Percentiles rank a stretch among this genome's conserved stretches.
These are phyloP conservation scores for Caradrina clavipalpis DNA, from an alignment of 2,888 invertebrate species.

Conservation along the genomic window DNA sequence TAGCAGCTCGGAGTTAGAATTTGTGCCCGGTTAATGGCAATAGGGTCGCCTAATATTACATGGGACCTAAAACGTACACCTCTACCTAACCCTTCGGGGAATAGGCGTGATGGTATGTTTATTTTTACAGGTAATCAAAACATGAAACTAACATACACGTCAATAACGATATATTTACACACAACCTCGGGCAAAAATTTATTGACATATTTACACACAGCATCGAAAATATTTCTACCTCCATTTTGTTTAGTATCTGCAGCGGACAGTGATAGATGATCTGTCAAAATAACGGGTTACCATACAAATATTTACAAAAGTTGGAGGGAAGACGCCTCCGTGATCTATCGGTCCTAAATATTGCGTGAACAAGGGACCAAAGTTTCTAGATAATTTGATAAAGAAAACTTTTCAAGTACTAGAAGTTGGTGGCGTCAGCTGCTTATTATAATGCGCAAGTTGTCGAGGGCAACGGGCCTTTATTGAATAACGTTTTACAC, in stretches of 20 bases:
- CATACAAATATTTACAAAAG: conserved; percentile 78
- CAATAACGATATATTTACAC: conserved; percentile 45
- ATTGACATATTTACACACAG: conserved; percentile 69
- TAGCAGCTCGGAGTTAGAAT: no score
- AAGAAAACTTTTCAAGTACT: conserved; percentile 27
- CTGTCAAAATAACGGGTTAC: conserved; percentile 76
- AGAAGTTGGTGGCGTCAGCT: conserved; percentile 27
- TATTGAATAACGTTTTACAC: conserved; percentile 1
- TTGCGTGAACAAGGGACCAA: conserved; percentile 39
- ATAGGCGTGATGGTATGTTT: no score
- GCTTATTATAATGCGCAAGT: conserved; percentile 11
- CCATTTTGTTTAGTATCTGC: conserved; percentile 73
- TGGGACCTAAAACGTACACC: no score
- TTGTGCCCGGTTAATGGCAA: no score
- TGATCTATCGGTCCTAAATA: conserved; percentile 72
- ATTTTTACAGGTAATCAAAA: conserved; percentile 30
- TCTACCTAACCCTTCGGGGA: no score
- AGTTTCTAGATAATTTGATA: conserved; percentile 47
- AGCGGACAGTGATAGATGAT: conserved; percentile 80
- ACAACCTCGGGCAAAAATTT: conserved; percentile 48
- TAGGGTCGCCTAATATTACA: no score
- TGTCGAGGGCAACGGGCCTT: not conserved
- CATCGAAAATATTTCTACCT: conserved; percentile 67
- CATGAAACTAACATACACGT: conserved; percentile 28
- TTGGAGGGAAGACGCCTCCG: conserved; percentile 65